Evolutionary conservation across 1,140 invertebrate species (phyloP), one percentile per base, ranked within the genome.

Genomic region (Hetaerina americana): DNA sequence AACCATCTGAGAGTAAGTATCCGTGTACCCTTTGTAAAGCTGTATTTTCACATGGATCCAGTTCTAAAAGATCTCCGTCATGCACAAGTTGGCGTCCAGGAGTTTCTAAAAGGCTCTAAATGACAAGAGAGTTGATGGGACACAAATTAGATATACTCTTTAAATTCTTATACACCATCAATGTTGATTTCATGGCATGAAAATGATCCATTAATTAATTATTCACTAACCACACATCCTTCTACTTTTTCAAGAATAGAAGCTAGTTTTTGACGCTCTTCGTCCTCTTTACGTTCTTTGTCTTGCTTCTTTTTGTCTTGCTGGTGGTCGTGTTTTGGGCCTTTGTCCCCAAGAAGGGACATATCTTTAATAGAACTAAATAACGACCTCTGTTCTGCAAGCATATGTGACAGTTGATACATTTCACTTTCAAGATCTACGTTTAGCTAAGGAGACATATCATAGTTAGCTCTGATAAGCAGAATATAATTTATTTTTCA

Each of bases 361-460:
- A 89, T 87, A 79, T 88, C 80, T 80, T 92, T 88, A 77, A 99
- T 84, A 27, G 89, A 88, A 71, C 89, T 90, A 66, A 98, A 85
- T 28, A 97, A 82, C 57, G 87, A 87, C 77, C 94, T 89, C 81
- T 99, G 96, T 78, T 99, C 96, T 27, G 93, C 92, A n/a, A 99
- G 81, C 74, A 97, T 86, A 79, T 97, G 94, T 18, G 95, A 97
- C 18, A 99, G 82, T 78, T 99, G 96, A 81, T 98, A 98, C 95
- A 99, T 99, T 85, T 99, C 97, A 75, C 94, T 93, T 84, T 99
- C 97, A 72, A 99, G 83, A 85, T 97, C 91, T 92, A 76, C 22
- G 78, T 73, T 73, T 10, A 66, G 74, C 68, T 66, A 69, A 74
- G 26, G n/a, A n/a, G n/a, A n/a, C n/a, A n/a, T 28, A n/a, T n/a